Conservation (phyloP, 1,140 invertebrate species). For the Bombus soroeensis region DNA sequence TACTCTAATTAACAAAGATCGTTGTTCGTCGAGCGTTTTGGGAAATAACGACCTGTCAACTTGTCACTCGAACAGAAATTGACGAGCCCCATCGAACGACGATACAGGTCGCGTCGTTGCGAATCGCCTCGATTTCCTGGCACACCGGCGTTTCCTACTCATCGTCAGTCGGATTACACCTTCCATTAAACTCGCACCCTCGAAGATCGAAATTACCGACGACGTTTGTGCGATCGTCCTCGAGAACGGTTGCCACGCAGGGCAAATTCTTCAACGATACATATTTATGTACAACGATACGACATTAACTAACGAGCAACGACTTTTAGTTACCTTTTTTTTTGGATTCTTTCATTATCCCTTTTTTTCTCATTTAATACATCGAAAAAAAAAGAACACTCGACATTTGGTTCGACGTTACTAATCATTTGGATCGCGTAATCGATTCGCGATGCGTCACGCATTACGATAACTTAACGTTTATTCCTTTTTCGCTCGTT, state of each 20-base stretch:
- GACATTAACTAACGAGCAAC: slow-evolving; percentile 70
- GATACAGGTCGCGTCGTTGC: neutral
- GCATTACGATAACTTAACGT: slow-evolving; percentile 23
- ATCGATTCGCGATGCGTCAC: neutral
- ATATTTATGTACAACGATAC: slow-evolving; percentile 66
- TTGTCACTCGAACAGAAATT: neutral
- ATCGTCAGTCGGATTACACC: too few species aligned
- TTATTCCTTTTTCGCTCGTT: neutral
- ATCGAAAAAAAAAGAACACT: slow-evolving; percentile 50
- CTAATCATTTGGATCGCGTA: neutral
- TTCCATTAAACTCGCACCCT: neutral
- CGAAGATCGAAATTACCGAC: slow-evolving; percentile 15
- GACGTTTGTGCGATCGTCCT: neutral
- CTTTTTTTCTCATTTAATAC: slow-evolving; percentile 30
- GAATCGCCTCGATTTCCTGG: neutral
- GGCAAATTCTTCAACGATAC: slow-evolving; percentile 41
- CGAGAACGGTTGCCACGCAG: neutral
- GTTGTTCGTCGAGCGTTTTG: slow-evolving; percentile 24
- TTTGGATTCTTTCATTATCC: slow-evolving; percentile 13
- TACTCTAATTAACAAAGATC: slow-evolving; percentile 23
- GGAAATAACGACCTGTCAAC: slow-evolving; percentile 22
- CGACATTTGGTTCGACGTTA: slow-evolving; percentile 32
- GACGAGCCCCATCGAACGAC: neutral
- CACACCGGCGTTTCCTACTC: neutral
- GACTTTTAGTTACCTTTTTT: slow-evolving; percentile 29